A percentile compares a stretch with the other conserved stretches of the same genome.
Evolutionary conservation across 2,888 invertebrate species (phyloP).

Genomic region (Crocallis elinguaria): DNA sequence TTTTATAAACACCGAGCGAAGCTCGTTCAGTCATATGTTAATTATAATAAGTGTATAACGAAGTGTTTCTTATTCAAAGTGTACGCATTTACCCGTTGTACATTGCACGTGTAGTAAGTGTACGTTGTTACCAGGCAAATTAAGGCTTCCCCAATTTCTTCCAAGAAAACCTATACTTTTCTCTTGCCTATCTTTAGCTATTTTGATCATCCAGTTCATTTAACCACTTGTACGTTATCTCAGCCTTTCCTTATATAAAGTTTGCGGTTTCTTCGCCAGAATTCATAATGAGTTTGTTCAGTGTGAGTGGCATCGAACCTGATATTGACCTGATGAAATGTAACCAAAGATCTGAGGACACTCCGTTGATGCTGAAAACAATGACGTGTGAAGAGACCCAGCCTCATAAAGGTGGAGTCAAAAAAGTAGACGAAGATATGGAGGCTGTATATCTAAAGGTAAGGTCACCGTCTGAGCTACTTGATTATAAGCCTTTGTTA

Average conservation of each 20-base stretch:
- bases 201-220: conserved; percentile 12
- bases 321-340: conserved; percentile 4
- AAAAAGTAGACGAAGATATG: neutral
- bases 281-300: conserved; percentile 4
- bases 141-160: conserved; percentile 18
- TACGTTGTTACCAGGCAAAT: conserved; percentile 1
- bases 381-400: neutral
- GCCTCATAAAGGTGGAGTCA: neutral
- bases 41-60: no score
- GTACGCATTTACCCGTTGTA: no score
- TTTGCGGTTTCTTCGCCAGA: conserved; percentile 4
- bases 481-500: no score
- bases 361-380: neutral
- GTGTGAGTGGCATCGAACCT: neutral
- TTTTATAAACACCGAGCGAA: no score
- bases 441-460: conserved; percentile 7
- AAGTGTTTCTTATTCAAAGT: no score
- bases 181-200: no score
- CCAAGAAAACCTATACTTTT: neutral
- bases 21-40: no score
- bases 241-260: neutral
- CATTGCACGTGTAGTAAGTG: neutral
- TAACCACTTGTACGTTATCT: conserved; percentile 14
- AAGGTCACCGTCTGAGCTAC: no score
- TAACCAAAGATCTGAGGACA: neutral